Evolutionary conservation across 2,888 invertebrate genomes (phyloP).

Genomic region (Cataglyphis rosenhaueri): DNA sequence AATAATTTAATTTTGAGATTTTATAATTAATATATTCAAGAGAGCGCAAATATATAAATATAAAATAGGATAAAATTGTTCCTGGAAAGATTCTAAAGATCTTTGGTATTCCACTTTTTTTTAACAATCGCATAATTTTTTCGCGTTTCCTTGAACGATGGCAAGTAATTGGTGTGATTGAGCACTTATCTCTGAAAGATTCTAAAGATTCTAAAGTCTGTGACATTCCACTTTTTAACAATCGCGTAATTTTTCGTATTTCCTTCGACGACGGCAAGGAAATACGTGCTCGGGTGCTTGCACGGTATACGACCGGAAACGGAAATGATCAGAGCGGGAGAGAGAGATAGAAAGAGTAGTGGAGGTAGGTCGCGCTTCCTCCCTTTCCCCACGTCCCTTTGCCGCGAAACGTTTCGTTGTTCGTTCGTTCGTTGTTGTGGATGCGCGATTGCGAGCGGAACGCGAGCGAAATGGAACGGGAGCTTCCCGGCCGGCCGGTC

Average conservation of each 20-base stretch:
- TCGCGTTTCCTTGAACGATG: slow-evolving; percentile 16
- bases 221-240: neutral
- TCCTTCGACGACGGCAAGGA: slow-evolving; percentile 59
- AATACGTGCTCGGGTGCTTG: slow-evolving; percentile 66
- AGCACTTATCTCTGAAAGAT: slow-evolving; percentile 46
- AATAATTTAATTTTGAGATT: neutral
- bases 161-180: slow-evolving; percentile 67
- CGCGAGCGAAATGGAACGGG: slow-evolving; percentile 73
- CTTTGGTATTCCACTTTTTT: neutral
- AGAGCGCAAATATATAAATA: neutral
- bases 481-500: slow-evolving; percentile 70
- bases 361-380: slow-evolving; percentile 59
- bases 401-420: slow-evolving; percentile 61
- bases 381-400: slow-evolving; percentile 60
- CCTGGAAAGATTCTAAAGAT: too few relatives aligned
- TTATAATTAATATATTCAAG: neutral
- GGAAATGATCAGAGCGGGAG: slow-evolving; percentile 68
- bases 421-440: slow-evolving; percentile 73
- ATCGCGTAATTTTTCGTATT: neutral
- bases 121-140: neutral
- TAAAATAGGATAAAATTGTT: neutral
- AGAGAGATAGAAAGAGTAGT: neutral
- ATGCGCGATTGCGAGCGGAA: slow-evolving; percentile 76
- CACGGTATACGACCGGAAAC: slow-evolving; percentile 71
- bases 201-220: neutral